Base-by-base conservation (phyloP, 2,113 vertebrate species). In the Cyanistes caeruleus region DNA sequence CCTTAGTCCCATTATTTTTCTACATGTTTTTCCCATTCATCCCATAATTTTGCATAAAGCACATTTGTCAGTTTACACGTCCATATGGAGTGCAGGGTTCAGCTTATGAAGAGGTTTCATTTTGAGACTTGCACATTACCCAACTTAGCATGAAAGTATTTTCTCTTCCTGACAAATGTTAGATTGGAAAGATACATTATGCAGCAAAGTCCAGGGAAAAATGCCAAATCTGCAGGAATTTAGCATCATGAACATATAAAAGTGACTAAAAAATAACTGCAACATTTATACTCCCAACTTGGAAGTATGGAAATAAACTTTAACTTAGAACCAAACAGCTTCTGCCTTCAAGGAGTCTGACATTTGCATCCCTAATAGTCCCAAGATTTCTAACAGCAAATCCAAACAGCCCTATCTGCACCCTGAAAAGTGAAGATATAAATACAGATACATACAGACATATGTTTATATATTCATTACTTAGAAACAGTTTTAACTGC, bases 261-360 rank as follows among this genome's bases (percentile, higher is more conserved):
- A 84, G 27, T 60, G 74, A 64, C 77, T 91, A 56, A 91, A 89
- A 89, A 79, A 55, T 41, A 78, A 27, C 81, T 41, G 31, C 58
- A 89, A 84, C 65, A 63, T 92, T 95, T 74, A 81, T 25, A 35
- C 24, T 78, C 58, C 77, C 60, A 76, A 56, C 11, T 84, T 84
- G 35, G 24, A 92, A 84, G 41, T 73, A 75, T 68, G 53, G 64
- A 95, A 94, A 95, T 82, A 94, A 89, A 75, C 62, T 64, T 94
- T 64, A 94, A 82, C 49, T 55, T 60, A 37, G 73, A 89, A 79
- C 20, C 25, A 56, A 89, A 90, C 35, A 75, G 39, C 56, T 89
- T 81, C 84, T 89, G 65, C 69, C 77, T 94, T 84, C 53, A 75
- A 72, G 65, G 39, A 91, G 7, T 37, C 46, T 86, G 64, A 85